phyloP scores from a whole-genome alignment of 1,140 invertebrate species.

The Calephelis nemesis region DNA sequence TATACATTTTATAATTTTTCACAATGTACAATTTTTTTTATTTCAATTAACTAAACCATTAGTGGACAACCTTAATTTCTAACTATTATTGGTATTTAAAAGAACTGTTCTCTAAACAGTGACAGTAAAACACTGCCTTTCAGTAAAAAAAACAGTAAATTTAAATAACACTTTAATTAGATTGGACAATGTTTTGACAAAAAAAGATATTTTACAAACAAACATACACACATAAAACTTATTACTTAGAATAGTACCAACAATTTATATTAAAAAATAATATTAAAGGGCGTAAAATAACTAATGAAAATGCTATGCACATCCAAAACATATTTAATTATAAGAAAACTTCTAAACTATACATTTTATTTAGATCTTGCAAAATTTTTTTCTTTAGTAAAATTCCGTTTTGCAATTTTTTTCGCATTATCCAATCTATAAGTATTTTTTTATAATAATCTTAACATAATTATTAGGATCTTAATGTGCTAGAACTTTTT shows the following conservation, averaged over 20 bases:
- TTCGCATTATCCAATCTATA: conserved; percentile 1
- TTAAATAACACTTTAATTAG: conserved; percentile 1
- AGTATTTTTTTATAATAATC: neutral
- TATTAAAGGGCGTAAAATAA: no score
- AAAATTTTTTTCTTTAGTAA: neutral
- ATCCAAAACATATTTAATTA: neutral
- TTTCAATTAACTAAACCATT: conserved; percentile 17
- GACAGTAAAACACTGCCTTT: conserved; percentile 2
- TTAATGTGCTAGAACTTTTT: neutral
- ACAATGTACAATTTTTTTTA: conserved; percentile 15
- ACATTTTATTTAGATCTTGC: neutral
- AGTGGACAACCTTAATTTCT: conserved; percentile 15
- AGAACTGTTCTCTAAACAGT: conserved; percentile 7
- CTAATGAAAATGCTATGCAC: no score
- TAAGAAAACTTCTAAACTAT: neutral
- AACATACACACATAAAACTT: no score
- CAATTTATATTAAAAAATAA: no score
- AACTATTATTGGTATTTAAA: neutral
- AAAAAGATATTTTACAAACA: no score
- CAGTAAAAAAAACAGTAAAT: conserved; percentile 4
- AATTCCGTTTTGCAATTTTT: neutral
- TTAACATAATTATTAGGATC: conserved; percentile 8
- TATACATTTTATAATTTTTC: conserved; percentile 20
- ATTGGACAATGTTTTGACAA: conserved; percentile 1
- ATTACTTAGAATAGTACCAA: no score